Conservation (phyloP, 2,113 vertebrate genomes). For the Antechinus stuartii region DNA sequence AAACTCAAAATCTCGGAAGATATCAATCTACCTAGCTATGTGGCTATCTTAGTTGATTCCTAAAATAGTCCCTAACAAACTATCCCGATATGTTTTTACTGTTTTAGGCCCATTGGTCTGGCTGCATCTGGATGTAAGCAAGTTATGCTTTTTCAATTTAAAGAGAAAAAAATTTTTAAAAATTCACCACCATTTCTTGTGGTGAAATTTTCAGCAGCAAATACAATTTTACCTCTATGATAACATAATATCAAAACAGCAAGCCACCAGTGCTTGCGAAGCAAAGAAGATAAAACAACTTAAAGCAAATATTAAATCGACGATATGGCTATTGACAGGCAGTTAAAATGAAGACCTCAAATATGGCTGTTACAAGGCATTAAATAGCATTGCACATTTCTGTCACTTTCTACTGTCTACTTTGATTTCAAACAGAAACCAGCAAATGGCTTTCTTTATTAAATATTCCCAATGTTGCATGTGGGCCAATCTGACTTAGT, state of each 20-base stretch:
- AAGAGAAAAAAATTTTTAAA: slow-evolving; percentile 52
- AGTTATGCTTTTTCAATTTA: slow-evolving; percentile 63
- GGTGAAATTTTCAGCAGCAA: slow-evolving; percentile 87
- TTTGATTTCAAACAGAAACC: slow-evolving; percentile 79
- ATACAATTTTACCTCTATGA: slow-evolving; percentile 83
- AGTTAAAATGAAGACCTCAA: slow-evolving; percentile 78
- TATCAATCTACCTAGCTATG: not conserved
- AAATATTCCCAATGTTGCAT: slow-evolving; percentile 76
- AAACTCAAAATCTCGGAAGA: not conserved
- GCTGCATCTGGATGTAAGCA: slow-evolving; percentile 61
- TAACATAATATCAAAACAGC: slow-evolving; percentile 86
- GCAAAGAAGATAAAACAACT: slow-evolving; percentile 81
- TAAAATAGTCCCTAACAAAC: not conserved
- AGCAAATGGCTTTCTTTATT: slow-evolving; percentile 81
- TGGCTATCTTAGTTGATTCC: not conserved
- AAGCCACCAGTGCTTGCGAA: slow-evolving; percentile 90
- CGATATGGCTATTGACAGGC: slow-evolving; percentile 81
- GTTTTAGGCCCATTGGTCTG: slow-evolving; percentile 34
- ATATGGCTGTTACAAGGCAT: slow-evolving; percentile 66
- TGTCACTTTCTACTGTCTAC: slow-evolving; percentile 65
- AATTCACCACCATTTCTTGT: slow-evolving; percentile 76
- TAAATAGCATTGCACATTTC: slow-evolving; percentile 74
- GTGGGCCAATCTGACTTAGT: slow-evolving; percentile 74
- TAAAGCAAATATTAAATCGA: slow-evolving; percentile 87
- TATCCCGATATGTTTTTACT: not conserved